Conservation (phyloP, 1,140 invertebrate genomes). For the Tetramorium simillimum region DNA sequence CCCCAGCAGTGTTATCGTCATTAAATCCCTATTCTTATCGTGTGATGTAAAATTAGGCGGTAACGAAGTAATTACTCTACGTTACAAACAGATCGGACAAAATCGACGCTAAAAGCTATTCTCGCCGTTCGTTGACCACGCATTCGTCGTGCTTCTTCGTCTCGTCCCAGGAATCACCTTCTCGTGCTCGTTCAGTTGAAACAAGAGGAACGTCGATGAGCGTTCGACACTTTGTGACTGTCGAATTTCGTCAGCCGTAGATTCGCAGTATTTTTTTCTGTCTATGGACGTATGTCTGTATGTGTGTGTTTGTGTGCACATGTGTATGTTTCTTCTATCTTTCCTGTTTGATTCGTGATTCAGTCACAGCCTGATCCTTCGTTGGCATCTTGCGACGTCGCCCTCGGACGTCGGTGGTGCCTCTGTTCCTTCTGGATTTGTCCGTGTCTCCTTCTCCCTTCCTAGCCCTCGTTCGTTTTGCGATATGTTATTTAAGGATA, state of each 20-base stretch:
- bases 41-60: conserved; percentile 71
- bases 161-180: conserved; percentile 53
- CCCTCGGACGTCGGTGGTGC: conserved; percentile 43
- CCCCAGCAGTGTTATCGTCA: conserved; percentile 41
- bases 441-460: conserved; percentile 42
- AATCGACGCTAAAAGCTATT: conserved; percentile 67
- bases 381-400: conserved; percentile 61
- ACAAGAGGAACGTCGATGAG: conserved; percentile 46
- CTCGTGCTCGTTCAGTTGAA: conserved; percentile 58
- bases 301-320: conserved; percentile 39
- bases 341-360: conserved; percentile 66
- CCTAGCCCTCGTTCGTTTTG: conserved; percentile 70
- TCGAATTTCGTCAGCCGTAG: conserved; percentile 48
- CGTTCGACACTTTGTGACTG: conserved; percentile 58
- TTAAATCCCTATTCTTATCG: conserved; percentile 50
- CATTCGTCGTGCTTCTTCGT: conserved; percentile 68
- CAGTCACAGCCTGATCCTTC: conserved; percentile 74
- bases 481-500: conserved; percentile 80
- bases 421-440: conserved; percentile 28
- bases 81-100: conserved; percentile 70
- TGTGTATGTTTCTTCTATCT: conserved; percentile 49
- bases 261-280: conserved; percentile 14
- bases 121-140: conserved; percentile 73
- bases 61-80: conserved; percentile 63
- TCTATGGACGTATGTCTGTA: conserved; percentile 19